Evolutionary conservation across 1,140 invertebrate genomes (phyloP).

Genomic region (Pectinophora gossypiella): DNA sequence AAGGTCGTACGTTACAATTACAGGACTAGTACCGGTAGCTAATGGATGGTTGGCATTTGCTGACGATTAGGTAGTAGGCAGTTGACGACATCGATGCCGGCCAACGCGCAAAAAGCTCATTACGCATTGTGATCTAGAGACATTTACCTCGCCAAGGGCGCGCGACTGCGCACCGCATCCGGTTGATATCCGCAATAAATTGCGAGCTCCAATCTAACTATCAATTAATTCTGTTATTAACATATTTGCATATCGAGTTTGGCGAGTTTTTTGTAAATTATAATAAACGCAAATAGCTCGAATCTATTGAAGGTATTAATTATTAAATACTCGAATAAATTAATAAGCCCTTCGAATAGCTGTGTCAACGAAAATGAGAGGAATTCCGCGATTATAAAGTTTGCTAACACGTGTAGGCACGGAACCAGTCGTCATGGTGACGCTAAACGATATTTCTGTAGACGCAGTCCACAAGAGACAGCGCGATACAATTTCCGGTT

Average conservation of each 20-base stretch:
- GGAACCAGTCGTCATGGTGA: too few species aligned
- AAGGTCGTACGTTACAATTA: constrained; percentile 37
- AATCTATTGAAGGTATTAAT: too few species aligned
- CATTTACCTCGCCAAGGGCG: constrained; percentile 25
- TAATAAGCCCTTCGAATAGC: too few species aligned
- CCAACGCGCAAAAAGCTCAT: constrained; percentile 14
- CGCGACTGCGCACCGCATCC: constrained; percentile 15
- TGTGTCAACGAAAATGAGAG: too few species aligned
- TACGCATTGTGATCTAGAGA: constrained; percentile 24
- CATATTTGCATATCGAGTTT: constrained; percentile 22
- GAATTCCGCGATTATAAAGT: too few species aligned
- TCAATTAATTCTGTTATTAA: constrained; percentile 11
- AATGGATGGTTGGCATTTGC: constrained; percentile 39
- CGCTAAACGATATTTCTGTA: too few species aligned
- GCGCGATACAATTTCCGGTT: too few species aligned
- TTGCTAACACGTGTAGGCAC: too few species aligned
- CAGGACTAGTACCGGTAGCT: constrained; percentile 11
- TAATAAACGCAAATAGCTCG: too few species aligned
- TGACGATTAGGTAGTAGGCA: constrained; percentile 3
- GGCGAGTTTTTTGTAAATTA: too few species aligned
- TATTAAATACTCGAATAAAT: too few species aligned
- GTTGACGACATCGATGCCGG: constrained; percentile 6
- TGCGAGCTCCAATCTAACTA: neutral
- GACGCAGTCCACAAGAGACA: too few species aligned
- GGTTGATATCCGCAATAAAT: constrained; percentile 27